These are phyloP conservation scores for Campopleginae sp. DNA, from an alignment of 2,888 invertebrate genomes.

Conservation along the genomic window DNA sequence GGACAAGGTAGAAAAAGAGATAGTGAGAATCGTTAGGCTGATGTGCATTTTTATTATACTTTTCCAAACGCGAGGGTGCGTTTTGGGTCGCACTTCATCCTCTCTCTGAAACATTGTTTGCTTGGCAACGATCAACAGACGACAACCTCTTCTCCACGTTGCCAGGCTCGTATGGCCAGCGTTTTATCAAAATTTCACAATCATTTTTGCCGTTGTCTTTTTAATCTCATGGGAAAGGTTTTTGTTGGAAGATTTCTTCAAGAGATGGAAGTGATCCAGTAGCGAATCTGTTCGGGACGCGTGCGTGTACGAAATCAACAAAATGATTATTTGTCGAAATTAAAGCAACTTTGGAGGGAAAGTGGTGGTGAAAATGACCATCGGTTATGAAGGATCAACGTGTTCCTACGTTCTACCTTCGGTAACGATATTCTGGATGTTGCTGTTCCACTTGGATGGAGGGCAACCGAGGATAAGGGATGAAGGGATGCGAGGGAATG, in stretches of 20 bases:
- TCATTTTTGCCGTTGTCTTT: constrained; percentile 57
- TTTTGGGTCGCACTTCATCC: constrained; percentile 55
- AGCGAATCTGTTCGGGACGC: neutral
- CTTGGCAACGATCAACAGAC: constrained; percentile 47
- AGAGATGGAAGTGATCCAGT: neutral
- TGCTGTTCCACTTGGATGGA: neutral
- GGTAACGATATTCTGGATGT: constrained; percentile 19
- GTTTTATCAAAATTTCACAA: constrained; percentile 82
- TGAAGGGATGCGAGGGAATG: constrained; percentile 35
- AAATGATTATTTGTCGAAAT: neutral
- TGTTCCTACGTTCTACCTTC: neutral
- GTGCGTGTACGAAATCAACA: neutral
- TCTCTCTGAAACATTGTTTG: constrained; percentile 33
- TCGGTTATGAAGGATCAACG: neutral
- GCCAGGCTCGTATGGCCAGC: constrained; percentile 70
- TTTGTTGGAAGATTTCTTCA: neutral
- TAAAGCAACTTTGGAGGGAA: neutral
- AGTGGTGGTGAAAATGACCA: neutral
- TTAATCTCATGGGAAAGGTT: neutral
- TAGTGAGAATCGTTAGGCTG: constrained; percentile 40
- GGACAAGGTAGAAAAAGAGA: constrained; percentile 31
- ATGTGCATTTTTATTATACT: constrained; percentile 73
- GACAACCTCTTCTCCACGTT: constrained; percentile 42
- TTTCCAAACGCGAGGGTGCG: constrained; percentile 72
- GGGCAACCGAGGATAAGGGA: constrained; percentile 43